Conservation (phyloP, 2,888 invertebrate genomes). For the Drosophila acutilabella region DNA sequence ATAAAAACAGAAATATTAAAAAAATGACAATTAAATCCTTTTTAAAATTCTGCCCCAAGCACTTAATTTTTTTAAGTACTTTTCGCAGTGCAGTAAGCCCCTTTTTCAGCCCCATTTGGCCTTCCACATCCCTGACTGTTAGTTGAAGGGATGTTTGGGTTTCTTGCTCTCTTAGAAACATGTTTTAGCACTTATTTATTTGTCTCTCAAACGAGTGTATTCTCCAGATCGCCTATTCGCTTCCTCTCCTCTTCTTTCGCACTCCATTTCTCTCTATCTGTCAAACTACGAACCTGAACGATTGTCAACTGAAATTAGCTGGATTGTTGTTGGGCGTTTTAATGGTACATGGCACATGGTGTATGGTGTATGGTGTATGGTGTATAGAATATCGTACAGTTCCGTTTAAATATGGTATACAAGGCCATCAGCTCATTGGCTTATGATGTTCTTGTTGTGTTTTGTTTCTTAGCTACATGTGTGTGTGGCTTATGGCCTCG, state of each 20-base stretch:
- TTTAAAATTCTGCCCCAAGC: too few species aligned
- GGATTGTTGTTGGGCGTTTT: constrained; percentile 46
- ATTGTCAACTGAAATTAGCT: constrained; percentile 78
- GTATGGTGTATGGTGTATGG: not conserved
- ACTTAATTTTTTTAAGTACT: not conserved
- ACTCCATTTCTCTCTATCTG: not conserved
- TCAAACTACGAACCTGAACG: constrained; percentile 46
- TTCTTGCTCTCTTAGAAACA: constrained; percentile 56
- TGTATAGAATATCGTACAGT: not conserved
- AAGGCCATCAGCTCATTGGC: constrained; percentile 60
- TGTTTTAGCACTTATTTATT: constrained; percentile 75
- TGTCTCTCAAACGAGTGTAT: constrained; percentile 15
- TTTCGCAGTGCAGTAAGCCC: not conserved
- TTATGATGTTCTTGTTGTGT: constrained; percentile 37
- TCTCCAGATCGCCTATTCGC: not conserved
- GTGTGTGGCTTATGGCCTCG: constrained; percentile 54
- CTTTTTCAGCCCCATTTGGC: constrained; percentile 1
- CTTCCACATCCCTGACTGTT: constrained; percentile 11
- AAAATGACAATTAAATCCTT: too few species aligned
- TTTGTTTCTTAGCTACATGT: constrained; percentile 31
- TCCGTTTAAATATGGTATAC: constrained; percentile 13
- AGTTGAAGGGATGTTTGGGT: constrained; percentile 41
- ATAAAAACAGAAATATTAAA: too few species aligned
- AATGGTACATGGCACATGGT: constrained; percentile 5
- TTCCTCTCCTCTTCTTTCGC: not conserved